A percentile compares a stretch with the other conserved stretches of the same genome.
phyloP scores from a whole-genome alignment of 2,113 vertebrate species.

The Epinephelus cyanopodus region DNA sequence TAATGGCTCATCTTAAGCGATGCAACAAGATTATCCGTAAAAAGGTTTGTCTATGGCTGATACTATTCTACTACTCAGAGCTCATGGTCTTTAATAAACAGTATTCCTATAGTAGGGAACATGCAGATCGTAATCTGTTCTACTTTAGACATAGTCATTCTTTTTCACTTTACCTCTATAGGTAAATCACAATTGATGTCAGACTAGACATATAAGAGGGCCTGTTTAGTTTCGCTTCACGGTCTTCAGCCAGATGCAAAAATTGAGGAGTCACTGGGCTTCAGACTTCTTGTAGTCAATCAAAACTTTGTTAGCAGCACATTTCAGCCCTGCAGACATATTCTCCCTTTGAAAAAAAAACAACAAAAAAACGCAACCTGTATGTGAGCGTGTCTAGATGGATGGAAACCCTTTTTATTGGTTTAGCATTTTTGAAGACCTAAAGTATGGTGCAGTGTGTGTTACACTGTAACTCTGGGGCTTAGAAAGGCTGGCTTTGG shows the following conservation, averaged over 20 bases:
- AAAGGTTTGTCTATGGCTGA: neutral
- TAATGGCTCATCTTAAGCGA: neutral
- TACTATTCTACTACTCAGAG: neutral
- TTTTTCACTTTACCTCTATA: slow-evolving; percentile 11
- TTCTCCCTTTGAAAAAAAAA: slow-evolving; percentile 1
- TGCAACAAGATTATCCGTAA: neutral
- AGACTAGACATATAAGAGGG: slow-evolving; percentile 40
- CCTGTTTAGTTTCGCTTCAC: slow-evolving; percentile 43
- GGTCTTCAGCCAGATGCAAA: slow-evolving; percentile 53
- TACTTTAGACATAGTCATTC: slow-evolving; percentile 28
- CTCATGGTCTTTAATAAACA: neutral
- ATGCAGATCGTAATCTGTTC: slow-evolving; percentile 40
- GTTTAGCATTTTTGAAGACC: slow-evolving; percentile 78
- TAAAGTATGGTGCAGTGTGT: slow-evolving; percentile 76
- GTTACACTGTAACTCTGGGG: slow-evolving; percentile 77
- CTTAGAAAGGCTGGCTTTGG: slow-evolving; percentile 85
- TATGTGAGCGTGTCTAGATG: slow-evolving; percentile 59
- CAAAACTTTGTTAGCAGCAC: slow-evolving; percentile 71
- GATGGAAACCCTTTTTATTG: slow-evolving; percentile 79
- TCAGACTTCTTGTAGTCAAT: slow-evolving; percentile 70
- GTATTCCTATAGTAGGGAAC: neutral
- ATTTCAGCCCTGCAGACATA: slow-evolving; percentile 66
- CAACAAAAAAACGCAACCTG: slow-evolving; percentile 43
- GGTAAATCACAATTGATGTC: slow-evolving; percentile 45
- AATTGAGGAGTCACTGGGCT: slow-evolving; percentile 47